phyloP scores from a whole-genome alignment of 2,797 vertebrate species.

The Hapalemur alaotrensis region DNA sequence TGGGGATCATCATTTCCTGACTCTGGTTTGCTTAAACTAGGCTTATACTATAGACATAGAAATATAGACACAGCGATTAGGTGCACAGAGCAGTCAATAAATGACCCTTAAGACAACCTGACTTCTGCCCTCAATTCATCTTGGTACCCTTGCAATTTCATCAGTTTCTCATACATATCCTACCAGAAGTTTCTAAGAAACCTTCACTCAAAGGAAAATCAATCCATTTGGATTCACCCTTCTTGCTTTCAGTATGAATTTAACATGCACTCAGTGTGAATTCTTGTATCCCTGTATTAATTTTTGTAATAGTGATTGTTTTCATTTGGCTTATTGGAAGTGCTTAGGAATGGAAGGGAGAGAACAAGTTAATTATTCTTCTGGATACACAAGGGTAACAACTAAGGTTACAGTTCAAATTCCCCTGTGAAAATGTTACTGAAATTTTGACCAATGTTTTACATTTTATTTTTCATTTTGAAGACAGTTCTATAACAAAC shows the following conservation, averaged over 20 bases:
- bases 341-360: not conserved
- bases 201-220: not conserved
- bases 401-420: not conserved
- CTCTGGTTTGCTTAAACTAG: not conserved
- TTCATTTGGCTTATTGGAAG: not conserved
- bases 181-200: not conserved
- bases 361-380: not conserved
- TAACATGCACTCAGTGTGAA: not conserved
- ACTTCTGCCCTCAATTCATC: not conserved
- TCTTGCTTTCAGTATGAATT: not conserved
- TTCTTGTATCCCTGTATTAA: not conserved
- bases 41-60: not conserved
- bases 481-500: not conserved
- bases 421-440: not conserved
- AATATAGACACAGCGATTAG: not conserved
- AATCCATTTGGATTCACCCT: not conserved
- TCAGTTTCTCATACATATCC: not conserved
- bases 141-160: not conserved
- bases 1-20: not conserved
- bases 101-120: not conserved
- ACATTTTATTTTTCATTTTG: slow-evolving; percentile 10
- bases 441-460: not conserved
- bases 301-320: not conserved
- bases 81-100: not conserved
- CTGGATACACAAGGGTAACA: not conserved